These are phyloP conservation scores for Acrocephalus kingi DNA, from an alignment of 2,113 vertebrate species.

Conservation along the genomic window DNA sequence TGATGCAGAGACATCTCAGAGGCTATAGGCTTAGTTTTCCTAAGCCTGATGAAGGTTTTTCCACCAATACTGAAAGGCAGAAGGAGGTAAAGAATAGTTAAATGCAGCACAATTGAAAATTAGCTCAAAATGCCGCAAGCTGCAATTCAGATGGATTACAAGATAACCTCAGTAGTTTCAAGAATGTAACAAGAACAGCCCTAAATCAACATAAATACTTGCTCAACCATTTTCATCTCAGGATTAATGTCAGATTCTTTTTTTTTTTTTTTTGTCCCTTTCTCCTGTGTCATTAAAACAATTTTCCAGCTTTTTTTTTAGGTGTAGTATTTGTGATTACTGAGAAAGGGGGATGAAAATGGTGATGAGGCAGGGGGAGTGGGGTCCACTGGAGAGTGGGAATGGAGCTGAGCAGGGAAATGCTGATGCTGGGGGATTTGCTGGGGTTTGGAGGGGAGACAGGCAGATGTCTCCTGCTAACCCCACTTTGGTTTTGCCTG, in stretches of 20 bases:
- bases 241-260: not conserved
- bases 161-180: slow-evolving; percentile 51
- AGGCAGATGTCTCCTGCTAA: not conserved
- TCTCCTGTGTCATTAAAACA: not conserved
- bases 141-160: slow-evolving; percentile 47
- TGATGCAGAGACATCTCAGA: not conserved
- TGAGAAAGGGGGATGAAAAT: not conserved
- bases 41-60: not conserved
- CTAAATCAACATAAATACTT: slow-evolving; percentile 58
- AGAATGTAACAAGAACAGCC: slow-evolving; percentile 45
- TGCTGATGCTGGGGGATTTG: not conserved
- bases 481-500: not conserved
- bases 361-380: not conserved
- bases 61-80: not conserved
- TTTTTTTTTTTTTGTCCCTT: not conserved
- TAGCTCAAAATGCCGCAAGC: slow-evolving; percentile 20
- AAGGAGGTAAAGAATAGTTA: slow-evolving; percentile 12
- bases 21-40: not conserved
- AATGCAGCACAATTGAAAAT: not conserved
- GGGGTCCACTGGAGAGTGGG: rapidly evolving
- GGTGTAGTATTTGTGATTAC: not conserved
- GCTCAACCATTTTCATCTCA: slow-evolving; percentile 21
- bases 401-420: not conserved
- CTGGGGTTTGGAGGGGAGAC: not conserved
- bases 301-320: not conserved